phyloP scores from a whole-genome alignment of 2,888 invertebrate genomes.

The Megastigmus dorsalis region DNA sequence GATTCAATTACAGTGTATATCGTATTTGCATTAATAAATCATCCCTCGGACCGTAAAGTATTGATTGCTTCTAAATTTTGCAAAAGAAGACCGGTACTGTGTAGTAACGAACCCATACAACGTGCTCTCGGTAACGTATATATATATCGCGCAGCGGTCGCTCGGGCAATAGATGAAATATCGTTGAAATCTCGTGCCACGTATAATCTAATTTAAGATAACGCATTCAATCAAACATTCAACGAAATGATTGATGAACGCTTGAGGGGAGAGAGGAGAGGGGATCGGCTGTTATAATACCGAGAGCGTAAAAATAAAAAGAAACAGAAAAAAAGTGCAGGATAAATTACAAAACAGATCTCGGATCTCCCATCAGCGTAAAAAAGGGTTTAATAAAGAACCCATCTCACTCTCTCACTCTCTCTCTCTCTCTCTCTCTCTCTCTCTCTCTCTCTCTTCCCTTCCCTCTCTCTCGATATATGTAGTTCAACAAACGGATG shows the following conservation, averaged over 20 bases:
- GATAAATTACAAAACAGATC: conserved; percentile 53
- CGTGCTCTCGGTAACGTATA: not conserved
- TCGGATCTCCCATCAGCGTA: conserved; percentile 29
- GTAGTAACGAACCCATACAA: conserved; percentile 1
- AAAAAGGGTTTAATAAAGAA: conserved; percentile 45
- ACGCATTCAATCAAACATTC: conserved; percentile 54
- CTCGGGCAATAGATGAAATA: conserved; percentile 39
- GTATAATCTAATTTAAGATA: conserved; percentile 55
- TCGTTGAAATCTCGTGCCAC: conserved; percentile 47
- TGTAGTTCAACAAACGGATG: conserved; percentile 46
- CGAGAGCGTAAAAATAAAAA: conserved; percentile 26
- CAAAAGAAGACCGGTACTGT: not conserved
- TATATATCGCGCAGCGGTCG: not conserved
- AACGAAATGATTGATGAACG: conserved; percentile 52
- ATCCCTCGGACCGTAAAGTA: no score
- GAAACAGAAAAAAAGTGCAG: conserved; percentile 14
- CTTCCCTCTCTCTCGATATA: conserved; percentile 29
- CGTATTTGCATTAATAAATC: no score
- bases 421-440: conserved; percentile 14
- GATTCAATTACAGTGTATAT: no score
- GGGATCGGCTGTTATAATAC: conserved; percentile 30
- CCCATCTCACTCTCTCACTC: conserved; percentile 32
- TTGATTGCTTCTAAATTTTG: no score
- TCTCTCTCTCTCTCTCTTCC: conserved; percentile 26
- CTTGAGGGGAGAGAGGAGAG: no score